Base-by-base conservation (phyloP, 1,140 invertebrate species). In the Drosophila mojavensis region DNA sequence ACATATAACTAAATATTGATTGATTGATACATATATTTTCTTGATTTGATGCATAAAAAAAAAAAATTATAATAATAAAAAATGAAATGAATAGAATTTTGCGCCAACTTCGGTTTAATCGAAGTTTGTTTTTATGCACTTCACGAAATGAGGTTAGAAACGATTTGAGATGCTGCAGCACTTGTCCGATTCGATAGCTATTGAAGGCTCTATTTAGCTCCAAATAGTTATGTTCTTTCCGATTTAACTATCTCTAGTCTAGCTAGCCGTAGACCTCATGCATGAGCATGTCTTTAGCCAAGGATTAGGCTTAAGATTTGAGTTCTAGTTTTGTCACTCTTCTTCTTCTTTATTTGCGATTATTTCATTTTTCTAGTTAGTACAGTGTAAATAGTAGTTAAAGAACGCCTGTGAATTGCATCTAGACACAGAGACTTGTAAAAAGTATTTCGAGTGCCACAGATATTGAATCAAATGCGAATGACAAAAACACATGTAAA, bases 41-140 rank as follows among this genome's bases (percentile, higher is more conserved):
- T 73, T 75, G 63, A 86, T 88, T 88, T 83, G 63, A 74, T 65
- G 82, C 79, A 81, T 80, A 41, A 75, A 66, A 28, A 47, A 78
- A 82, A 70, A 28, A 28, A 59, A 69, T 45, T 13, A 69, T 69
- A 33, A 63, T 55, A n/a, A 81, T 53, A 28, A 59, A 33, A 33
- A 47, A 5, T 41, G n/a, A 39, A 26, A 41, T 39, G 36, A 39
- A 11, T 39, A 11, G 36, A 36, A 72, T 33, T 45, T 68, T 17
- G 47, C 45, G 43, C 10, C 30, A 39, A 15, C 48, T 72, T 71
- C 68, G 68, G 73, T 55, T 9, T 5, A 20, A 61, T 43, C 60
- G 61, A 75, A 72, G 61, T 28, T 65, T 13, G 73, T 65, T 75
- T 71, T 75, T 41, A 75, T 75, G 73, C 67, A 64, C 50, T 75